Conservation (phyloP, 2,113 vertebrate genomes). For the Otolemur garnettii region DNA sequence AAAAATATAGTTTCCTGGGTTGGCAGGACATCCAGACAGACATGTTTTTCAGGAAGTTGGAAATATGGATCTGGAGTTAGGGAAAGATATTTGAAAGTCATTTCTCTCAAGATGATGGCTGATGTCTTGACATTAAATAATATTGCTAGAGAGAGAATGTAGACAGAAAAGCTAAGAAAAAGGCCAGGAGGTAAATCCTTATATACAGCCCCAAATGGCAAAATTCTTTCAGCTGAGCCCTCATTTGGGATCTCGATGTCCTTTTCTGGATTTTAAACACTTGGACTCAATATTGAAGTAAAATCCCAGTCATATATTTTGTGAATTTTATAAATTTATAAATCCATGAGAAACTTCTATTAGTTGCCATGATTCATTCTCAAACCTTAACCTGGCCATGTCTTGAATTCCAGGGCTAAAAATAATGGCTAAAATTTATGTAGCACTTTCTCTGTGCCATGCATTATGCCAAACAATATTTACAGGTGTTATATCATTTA, state of each 20-base stretch:
- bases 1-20: background rate
- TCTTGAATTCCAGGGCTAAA: background rate
- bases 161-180: background rate
- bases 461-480: background rate
- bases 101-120: background rate
- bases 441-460: background rate
- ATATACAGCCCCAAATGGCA: background rate
- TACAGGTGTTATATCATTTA: background rate
- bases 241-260: background rate
- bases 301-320: background rate
- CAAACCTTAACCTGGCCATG: background rate
- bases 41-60: background rate
- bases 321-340: background rate
- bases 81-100: background rate
- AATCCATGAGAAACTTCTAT: background rate
- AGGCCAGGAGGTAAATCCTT: background rate
- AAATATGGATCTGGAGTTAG: background rate
- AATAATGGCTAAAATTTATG: background rate
- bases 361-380: background rate
- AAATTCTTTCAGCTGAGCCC: background rate
- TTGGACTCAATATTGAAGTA: background rate
- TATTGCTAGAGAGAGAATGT: background rate
- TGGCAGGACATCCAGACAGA: background rate
- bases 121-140: background rate
- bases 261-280: constrained; percentile 10